Percentiles rank a stretch among this genome's conserved stretches.
These are phyloP conservation scores for Zaprionus kolodkinae DNA, from an alignment of 1,140 invertebrate species.

Conservation along the genomic window DNA sequence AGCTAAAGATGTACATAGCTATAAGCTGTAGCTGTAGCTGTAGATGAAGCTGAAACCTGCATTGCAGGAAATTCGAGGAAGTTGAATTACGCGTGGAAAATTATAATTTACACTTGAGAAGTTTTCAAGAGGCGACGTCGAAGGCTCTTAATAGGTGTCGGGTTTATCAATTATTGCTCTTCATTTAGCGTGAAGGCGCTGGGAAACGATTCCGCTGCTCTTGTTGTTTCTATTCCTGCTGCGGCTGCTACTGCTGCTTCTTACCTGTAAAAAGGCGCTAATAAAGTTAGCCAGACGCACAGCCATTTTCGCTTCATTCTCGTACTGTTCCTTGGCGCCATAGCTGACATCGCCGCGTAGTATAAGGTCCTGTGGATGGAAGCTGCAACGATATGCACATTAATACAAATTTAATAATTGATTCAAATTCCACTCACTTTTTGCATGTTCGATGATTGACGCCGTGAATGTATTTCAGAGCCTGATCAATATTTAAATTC, in stretches of 20 bases:
- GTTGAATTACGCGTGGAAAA: conserved; percentile 84
- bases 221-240: background rate
- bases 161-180: conserved; percentile 82
- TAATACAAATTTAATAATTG: conserved; percentile 6
- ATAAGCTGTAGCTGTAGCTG: conserved; percentile 11
- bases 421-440: conserved; percentile 67
- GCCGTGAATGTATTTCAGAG: conserved; percentile 90
- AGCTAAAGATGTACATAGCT: background rate
- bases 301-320: conserved; percentile 98
- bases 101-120: conserved; percentile 84
- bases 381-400: conserved; percentile 85
- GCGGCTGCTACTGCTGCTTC: conserved; percentile 19
- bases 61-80: conserved; percentile 82
- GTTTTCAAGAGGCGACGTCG: conserved; percentile 76
- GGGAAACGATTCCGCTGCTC: conserved; percentile 44
- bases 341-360: conserved; percentile 93
- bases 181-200: conserved; percentile 74
- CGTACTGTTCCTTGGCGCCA: conserved; percentile 94
- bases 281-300: conserved; percentile 97
- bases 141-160: conserved; percentile 81
- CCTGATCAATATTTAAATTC: conserved; percentile 90
- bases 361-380: conserved; percentile 89
- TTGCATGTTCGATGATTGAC: conserved; percentile 91
- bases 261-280: conserved; percentile 95
- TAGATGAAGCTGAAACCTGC: conserved; percentile 66